These are phyloP conservation scores for Arctia plantaginis DNA, from an alignment of 2,888 invertebrate species.

Conservation along the genomic window DNA sequence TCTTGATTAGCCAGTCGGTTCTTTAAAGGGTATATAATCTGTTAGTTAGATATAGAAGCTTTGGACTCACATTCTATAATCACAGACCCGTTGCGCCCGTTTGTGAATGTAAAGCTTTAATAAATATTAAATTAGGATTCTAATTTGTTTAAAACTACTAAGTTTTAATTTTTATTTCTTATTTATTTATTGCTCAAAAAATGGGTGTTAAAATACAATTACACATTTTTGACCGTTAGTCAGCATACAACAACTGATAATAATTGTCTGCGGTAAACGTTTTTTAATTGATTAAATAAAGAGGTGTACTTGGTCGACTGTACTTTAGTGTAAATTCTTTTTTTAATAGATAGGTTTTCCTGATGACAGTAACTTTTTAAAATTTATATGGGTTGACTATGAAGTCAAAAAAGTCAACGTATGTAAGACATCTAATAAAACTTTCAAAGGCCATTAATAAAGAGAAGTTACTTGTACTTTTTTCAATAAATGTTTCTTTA, in stretches of 20 bases:
- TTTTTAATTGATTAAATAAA: neutral
- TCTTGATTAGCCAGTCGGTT: slow-evolving; percentile 42
- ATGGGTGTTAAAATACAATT: neutral
- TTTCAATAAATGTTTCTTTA: no score
- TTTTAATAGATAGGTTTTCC: no score
- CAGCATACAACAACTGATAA: neutral
- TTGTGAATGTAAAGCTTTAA: slow-evolving; percentile 26
- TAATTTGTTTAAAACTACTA: neutral
- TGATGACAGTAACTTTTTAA: no score
- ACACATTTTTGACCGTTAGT: no score
- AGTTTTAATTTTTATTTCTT: neutral
- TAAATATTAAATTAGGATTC: slow-evolving; percentile 37
- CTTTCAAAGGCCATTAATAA: neutral
- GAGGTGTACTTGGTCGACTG: no score
- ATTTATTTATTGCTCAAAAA: neutral
- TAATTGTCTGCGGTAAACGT: neutral
- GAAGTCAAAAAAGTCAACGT: neutral
- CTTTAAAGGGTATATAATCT: slow-evolving; percentile 56
- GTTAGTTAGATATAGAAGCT: slow-evolving; percentile 64
- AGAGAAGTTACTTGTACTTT: no score
- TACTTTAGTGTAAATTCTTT: no score
- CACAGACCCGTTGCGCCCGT: slow-evolving; percentile 60
- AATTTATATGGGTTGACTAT: no score
- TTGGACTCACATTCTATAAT: slow-evolving; percentile 51
- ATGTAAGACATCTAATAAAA: neutral